Percentiles rank a stretch among this genome's conserved stretches.
These are phyloP conservation scores for Anguilla japonica DNA, from an alignment of 2,113 vertebrate species.

Conservation along the genomic window DNA sequence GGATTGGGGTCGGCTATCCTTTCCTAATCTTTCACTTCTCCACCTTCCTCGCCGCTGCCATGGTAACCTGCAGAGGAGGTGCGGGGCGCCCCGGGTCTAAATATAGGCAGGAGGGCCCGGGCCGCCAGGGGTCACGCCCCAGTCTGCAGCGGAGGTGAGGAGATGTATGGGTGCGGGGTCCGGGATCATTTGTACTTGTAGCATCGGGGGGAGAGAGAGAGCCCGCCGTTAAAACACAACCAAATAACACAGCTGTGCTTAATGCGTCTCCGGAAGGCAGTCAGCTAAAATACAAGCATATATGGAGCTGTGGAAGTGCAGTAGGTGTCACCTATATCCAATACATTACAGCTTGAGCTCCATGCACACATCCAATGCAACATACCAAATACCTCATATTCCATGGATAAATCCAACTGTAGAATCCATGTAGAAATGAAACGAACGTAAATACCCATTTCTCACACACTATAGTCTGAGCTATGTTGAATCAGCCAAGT, in stretches of 20 bases:
- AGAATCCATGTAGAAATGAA: no score
- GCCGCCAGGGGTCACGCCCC: slow-evolving; percentile 34
- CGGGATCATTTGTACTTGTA: background rate
- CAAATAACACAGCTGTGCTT: background rate
- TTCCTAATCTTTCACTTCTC: slow-evolving; percentile 29
- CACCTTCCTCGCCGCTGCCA: slow-evolving; percentile 37
- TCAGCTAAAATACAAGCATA: background rate
- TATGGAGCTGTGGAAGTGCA: background rate
- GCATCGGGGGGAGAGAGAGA: background rate
- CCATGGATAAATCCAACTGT: no score
- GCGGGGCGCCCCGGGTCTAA: slow-evolving; percentile 15
- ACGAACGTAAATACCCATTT: no score
- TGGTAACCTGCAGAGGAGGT: slow-evolving; percentile 39
- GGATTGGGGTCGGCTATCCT: slow-evolving; percentile 31
- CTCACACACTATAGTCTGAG: no score
- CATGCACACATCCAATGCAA: background rate
- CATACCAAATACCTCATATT: no score
- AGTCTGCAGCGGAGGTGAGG: slow-evolving; percentile 7
- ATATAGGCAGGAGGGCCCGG: slow-evolving; percentile 24
- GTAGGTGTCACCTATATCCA: background rate
- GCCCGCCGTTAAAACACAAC: background rate
- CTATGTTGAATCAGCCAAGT: no score
- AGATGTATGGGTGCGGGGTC: background rate
- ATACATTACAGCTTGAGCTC: background rate
- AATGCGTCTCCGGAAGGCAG: background rate